Evolutionary conservation across 2,113 vertebrate genomes (phyloP).

Genomic region (Trachemys scripta): DNA sequence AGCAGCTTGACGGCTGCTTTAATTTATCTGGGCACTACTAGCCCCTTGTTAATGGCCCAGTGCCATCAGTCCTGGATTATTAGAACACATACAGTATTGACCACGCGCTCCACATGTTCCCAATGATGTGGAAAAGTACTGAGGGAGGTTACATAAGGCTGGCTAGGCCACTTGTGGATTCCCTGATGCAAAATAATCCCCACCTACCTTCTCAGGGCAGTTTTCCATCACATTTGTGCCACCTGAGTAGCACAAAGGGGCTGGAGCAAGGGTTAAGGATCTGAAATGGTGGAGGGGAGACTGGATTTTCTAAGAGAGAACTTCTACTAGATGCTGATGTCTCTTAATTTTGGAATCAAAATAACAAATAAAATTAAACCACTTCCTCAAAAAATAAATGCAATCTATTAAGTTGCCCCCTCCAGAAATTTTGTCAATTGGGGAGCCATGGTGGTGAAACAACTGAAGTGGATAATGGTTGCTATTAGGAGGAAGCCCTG

Average conservation of each 20-base stretch:
- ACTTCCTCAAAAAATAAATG: neutral
- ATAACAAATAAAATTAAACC: neutral
- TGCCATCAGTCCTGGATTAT: neutral
- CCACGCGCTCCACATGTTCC: neutral
- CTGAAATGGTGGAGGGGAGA: neutral
- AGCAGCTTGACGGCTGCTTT: neutral
- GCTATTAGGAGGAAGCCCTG: neutral
- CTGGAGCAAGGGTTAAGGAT: neutral
- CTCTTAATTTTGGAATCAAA: neutral
- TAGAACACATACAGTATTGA: neutral
- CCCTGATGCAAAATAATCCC: neutral
- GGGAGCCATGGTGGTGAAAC: rapidly evolving
- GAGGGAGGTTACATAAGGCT: neutral
- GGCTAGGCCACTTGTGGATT: neutral
- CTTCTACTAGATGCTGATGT: neutral
- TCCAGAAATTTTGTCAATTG: neutral
- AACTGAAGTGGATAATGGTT: rapidly evolving
- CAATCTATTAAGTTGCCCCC: neutral
- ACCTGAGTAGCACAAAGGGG: neutral
- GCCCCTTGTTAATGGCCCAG: neutral
- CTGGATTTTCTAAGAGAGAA: neutral
- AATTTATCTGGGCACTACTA: neutral
- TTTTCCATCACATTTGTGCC: neutral
- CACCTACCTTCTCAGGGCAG: neutral
- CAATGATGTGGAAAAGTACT: neutral